Evolutionary conservation across 2,113 vertebrate species (phyloP).

Genomic region (Columba livia): DNA sequence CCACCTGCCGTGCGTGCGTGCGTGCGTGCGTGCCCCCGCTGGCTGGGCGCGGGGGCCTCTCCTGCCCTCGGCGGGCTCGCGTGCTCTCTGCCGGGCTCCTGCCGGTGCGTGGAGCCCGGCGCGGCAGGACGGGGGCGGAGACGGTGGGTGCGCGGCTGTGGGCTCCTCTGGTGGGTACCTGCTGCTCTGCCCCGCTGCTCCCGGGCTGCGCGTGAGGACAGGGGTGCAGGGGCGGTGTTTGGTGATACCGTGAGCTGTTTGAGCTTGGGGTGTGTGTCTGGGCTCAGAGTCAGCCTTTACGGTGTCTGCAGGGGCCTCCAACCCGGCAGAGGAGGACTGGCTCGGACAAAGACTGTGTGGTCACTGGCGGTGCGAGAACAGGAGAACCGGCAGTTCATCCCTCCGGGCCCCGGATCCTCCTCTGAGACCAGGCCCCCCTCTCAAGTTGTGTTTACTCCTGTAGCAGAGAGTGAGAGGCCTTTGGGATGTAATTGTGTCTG

Average conservation of each 20-base stretch:
- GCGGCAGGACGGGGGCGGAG: fast-evolving
- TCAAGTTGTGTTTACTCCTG: not conserved
- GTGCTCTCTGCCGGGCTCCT: not conserved
- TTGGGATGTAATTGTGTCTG: not conserved
- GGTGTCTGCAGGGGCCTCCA: not conserved
- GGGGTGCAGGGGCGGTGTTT: not conserved
- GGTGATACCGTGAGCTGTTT: fast-evolving
- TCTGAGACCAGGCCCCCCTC: not conserved
- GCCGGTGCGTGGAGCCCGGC: fast-evolving
- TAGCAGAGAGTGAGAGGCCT: not conserved
- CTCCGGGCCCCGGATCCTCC: no score
- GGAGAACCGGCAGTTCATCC: not conserved
- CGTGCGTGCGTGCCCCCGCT: no score
- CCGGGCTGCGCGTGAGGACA: fast-evolving
- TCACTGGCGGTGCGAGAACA: not conserved
- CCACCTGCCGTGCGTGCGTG: no score
- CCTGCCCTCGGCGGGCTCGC: no score
- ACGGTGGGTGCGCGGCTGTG: fast-evolving
- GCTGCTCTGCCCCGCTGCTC: not conserved
- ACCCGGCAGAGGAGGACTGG: not conserved
- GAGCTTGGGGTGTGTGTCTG: not conserved
- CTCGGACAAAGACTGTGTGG: not conserved
- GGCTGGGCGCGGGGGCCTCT: no score
- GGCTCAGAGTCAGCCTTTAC: not conserved
- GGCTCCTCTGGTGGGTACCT: fast-evolving